Base-by-base conservation (phyloP, 1,140 invertebrate species). In the Drosophila sucinea region DNA sequence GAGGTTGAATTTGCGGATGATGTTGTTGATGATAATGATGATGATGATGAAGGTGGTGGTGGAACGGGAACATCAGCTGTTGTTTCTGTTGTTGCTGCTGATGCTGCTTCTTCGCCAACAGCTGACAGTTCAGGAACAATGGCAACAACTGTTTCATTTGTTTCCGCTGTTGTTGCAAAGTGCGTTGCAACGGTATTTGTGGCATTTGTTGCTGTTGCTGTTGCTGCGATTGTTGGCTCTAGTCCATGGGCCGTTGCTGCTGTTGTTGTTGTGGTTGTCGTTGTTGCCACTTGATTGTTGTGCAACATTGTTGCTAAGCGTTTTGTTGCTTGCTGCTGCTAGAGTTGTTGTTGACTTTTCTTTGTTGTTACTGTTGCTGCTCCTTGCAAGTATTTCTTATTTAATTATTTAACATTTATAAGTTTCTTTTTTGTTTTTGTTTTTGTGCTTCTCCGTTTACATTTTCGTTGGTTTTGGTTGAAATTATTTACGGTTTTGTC, bases 291-390 rank as follows among this genome's bases (percentile, higher is more conserved):
- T 60, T 77, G 61, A 69, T 74, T 81, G 57, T 78, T 89, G 65
- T 81, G 83, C 77, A 89, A 73, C 80, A 84, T 89, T 79, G 67
- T 90, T 81, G 73, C 70, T 72, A 67, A 60, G 64, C 76, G 60
- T 71, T 81, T 65, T 41, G 58, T 70, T 73, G 67, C 55, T 66
- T 74, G 47, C 70, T 69, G 38, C 68, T 67, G 11, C 40, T 70
- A 67, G 51, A 58, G 55, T 65, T 70, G 61, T 73, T 66, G 23
- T 73, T 63, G 4, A 32, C 25, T 74, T 56, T 60, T 65, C 55
- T 41, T 74, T 57, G 6, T 66, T 40, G 5, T 60, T 67, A 7
- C 60, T 67, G 27, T 4, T 10, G 32, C 11, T 25, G 54, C 30
- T 38, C 35, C 27, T 40, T 25, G 6, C 7, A 30, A 3, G 60